phyloP scores from a whole-genome alignment of 2,113 vertebrate species.

The Thomomys bottae region DNA sequence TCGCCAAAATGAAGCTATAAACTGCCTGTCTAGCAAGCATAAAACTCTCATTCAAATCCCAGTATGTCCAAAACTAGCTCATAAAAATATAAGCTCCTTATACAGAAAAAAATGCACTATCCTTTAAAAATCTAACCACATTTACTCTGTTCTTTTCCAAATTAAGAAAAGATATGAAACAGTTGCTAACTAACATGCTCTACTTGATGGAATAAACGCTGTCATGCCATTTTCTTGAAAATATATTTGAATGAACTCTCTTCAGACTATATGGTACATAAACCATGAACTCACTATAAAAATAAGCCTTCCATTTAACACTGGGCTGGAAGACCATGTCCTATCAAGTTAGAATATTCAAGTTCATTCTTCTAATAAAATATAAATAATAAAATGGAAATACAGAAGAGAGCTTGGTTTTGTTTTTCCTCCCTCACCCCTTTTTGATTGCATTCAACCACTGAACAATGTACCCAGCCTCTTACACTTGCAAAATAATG shows the following conservation, averaged over 20 bases:
- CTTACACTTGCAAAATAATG: constrained; percentile 23
- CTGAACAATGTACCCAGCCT: not conserved
- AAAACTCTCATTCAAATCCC: no score
- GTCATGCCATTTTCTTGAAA: not conserved
- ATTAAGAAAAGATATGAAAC: not conserved
- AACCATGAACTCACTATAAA: not conserved
- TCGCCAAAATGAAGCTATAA: not conserved
- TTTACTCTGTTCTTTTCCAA: not conserved
- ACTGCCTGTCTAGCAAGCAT: no score
- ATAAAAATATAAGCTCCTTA: no score
- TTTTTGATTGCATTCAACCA: not conserved
- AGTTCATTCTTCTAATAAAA: no score
- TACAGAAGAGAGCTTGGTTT: not conserved
- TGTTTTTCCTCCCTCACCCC: not conserved
- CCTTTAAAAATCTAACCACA: not conserved
- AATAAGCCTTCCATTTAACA: not conserved
- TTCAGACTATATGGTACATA: not conserved
- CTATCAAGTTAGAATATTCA: no score
- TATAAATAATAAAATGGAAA: not conserved
- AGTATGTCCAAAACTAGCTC: no score
- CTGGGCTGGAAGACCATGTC: no score
- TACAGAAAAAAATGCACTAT: not conserved
- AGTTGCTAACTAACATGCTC: not conserved
- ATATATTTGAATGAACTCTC: not conserved
- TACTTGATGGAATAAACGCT: not conserved